Conservation (phyloP, 2,888 invertebrate genomes). For the Silvanus unidentatus region DNA sequence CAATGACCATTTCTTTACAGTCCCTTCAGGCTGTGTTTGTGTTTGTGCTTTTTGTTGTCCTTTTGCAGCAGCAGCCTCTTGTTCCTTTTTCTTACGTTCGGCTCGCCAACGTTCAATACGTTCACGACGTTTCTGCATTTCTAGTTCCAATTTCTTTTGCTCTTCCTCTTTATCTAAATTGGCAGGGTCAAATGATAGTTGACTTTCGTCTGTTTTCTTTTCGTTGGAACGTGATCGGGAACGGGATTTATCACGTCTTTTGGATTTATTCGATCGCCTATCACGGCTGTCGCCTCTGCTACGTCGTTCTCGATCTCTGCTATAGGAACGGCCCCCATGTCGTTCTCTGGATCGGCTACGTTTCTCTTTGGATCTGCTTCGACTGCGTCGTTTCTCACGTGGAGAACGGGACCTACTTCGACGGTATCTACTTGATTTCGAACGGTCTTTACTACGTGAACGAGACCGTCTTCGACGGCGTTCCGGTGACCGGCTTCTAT, state of each 20-base stretch:
- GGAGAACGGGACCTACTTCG: conserved; percentile 61
- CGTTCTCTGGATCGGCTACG: conserved; percentile 43
- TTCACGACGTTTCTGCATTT: conserved; percentile 94
- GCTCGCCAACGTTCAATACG: conserved; percentile 95
- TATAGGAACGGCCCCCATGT: conserved; percentile 34
- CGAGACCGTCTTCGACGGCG: conserved; percentile 35
- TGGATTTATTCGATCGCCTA: conserved; percentile 54
- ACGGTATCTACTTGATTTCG: conserved; percentile 56
- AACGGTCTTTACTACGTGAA: conserved; percentile 41
- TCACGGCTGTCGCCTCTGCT: conserved; percentile 59
- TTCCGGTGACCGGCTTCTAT: conserved; percentile 37
- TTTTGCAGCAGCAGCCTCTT: conserved; percentile 75
- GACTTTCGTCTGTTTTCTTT: conserved; percentile 52
- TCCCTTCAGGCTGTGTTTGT: conserved; percentile 24
- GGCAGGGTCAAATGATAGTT: conserved; percentile 65
- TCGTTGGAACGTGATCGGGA: conserved; percentile 41
- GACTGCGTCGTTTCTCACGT: conserved; percentile 26
- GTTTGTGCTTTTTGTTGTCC: conserved; percentile 55
- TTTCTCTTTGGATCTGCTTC: conserved; percentile 36
- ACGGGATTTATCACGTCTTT: conserved; percentile 39
- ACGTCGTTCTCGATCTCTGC: conserved; percentile 33
- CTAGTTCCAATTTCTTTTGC: conserved; percentile 80
- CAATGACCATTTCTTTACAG: conserved; percentile 85
- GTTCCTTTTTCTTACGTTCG: conserved; percentile 82
- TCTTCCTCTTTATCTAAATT: conserved; percentile 83